Evolutionary conservation across 2,113 vertebrate genomes (phyloP).

Genomic region (Tenebrosternarchus preto): DNA sequence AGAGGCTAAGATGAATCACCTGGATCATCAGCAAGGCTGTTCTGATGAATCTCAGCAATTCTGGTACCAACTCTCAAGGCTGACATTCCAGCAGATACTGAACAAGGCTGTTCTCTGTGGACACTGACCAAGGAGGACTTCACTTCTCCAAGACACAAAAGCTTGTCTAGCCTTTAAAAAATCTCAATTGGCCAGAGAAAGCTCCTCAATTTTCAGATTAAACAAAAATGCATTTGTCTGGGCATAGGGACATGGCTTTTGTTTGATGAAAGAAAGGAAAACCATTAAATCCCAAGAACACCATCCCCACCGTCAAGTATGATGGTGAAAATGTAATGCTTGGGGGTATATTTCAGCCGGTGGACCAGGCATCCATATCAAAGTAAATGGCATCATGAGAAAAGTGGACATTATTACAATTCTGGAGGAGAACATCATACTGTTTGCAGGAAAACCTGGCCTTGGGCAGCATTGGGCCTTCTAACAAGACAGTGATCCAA

Average conservation of each 20-base stretch:
- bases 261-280: slow-evolving; percentile 11
- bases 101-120: not conserved
- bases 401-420: too few species aligned
- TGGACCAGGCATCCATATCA: not conserved
- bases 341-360: not conserved
- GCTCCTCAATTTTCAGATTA: not conserved
- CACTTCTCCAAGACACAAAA: not conserved
- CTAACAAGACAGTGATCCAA: too few species aligned
- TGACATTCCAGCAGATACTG: not conserved
- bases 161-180: not conserved
- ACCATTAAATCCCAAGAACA: not conserved
- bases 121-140: not conserved
- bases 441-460: too few species aligned
- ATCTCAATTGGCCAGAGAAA: slow-evolving; percentile 11
- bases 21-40: slow-evolving; percentile 26
- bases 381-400: too few species aligned
- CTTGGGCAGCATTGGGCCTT: too few species aligned
- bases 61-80: not conserved
- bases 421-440: too few species aligned
- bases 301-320: slow-evolving; percentile 8
- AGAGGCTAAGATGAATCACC: not conserved
- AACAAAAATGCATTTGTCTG: not conserved
- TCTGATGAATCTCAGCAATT: not conserved
- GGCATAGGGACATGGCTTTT: not conserved
- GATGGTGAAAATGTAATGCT: not conserved